These are phyloP conservation scores for Callosobruchus maculatus DNA, from an alignment of 2,888 invertebrate species.

Conservation along the genomic window DNA sequence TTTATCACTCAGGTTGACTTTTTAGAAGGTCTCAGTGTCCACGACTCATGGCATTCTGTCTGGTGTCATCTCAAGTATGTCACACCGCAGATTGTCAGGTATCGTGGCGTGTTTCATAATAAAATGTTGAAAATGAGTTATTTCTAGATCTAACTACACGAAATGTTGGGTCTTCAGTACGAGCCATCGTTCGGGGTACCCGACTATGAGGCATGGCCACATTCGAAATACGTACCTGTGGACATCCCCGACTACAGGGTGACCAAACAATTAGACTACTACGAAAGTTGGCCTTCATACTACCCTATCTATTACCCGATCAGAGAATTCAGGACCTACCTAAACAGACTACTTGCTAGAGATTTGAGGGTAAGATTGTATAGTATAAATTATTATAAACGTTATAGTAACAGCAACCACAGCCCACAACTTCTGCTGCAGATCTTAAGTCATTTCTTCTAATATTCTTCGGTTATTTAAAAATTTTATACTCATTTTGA, in stretches of 20 bases:
- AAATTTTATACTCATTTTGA: no score
- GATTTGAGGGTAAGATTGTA: constrained; percentile 26
- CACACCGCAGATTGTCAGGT: no score
- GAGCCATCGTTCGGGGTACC: constrained; percentile 24
- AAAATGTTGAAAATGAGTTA: neutral
- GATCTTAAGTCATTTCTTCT: no score
- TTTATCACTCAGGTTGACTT: no score
- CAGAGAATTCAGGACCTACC: constrained; percentile 27
- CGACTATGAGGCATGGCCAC: constrained; percentile 26
- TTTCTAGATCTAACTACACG: neutral
- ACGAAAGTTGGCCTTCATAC: constrained; percentile 28
- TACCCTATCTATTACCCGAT: constrained; percentile 27
- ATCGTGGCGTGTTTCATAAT: no score
- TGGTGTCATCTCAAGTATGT: no score
- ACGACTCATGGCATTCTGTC: no score
- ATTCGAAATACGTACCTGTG: constrained; percentile 28
- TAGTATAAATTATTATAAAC: no score
- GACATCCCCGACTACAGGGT: constrained; percentile 30
- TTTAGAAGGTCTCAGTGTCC: no score
- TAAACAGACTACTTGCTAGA: constrained; percentile 29
- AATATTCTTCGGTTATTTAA: no score
- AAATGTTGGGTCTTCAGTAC: constrained; percentile 30
- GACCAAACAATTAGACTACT: constrained; percentile 28
- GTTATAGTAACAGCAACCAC: no score
- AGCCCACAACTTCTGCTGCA: no score